Evolutionary conservation across 1,140 invertebrate genomes (phyloP).

Genomic region (Hyphantria cunea): DNA sequence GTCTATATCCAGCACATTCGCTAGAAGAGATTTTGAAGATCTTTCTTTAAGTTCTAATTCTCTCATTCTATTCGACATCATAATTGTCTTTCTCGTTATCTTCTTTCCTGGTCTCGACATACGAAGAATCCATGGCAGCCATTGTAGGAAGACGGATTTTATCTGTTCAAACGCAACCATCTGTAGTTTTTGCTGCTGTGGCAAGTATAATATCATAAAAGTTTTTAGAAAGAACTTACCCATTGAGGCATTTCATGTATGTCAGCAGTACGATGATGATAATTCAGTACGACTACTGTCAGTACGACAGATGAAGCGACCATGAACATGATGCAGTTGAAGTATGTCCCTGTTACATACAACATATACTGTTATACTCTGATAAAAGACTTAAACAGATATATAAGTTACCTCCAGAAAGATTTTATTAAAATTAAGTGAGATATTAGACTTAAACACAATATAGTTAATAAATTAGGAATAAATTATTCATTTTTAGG

Average conservation of each 20-base stretch:
- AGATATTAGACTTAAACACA: too few species aligned
- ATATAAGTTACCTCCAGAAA: slow-evolving; percentile 1
- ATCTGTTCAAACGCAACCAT: slow-evolving; percentile 84
- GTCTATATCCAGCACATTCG: slow-evolving; percentile 97
- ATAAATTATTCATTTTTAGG: too few species aligned
- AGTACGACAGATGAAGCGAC: slow-evolving; percentile 98
- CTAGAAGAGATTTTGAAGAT: slow-evolving; percentile 95
- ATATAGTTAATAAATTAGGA: too few species aligned
- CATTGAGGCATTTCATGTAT: slow-evolving; percentile 98
- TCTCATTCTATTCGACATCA: slow-evolving; percentile 93
- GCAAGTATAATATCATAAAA: neutral
- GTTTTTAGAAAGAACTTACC: slow-evolving; percentile 85
- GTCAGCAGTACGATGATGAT: slow-evolving; percentile 98
- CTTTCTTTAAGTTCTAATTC: slow-evolving; percentile 95
- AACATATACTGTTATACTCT: slow-evolving; percentile 21
- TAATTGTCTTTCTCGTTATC: slow-evolving; percentile 94
- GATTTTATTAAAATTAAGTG: too few species aligned
- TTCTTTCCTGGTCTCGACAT: slow-evolving; percentile 97
- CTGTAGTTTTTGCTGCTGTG: neutral
- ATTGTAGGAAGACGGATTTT: slow-evolving; percentile 95
- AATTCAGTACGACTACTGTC: slow-evolving; percentile 98
- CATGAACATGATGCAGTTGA: slow-evolving; percentile 99
- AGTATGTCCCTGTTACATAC: slow-evolving; percentile 94
- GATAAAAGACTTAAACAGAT: neutral
- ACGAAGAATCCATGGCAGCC: slow-evolving; percentile 96